Base-by-base conservation (phyloP, 2,113 vertebrate genomes). In the Theropithecus gelada region DNA sequence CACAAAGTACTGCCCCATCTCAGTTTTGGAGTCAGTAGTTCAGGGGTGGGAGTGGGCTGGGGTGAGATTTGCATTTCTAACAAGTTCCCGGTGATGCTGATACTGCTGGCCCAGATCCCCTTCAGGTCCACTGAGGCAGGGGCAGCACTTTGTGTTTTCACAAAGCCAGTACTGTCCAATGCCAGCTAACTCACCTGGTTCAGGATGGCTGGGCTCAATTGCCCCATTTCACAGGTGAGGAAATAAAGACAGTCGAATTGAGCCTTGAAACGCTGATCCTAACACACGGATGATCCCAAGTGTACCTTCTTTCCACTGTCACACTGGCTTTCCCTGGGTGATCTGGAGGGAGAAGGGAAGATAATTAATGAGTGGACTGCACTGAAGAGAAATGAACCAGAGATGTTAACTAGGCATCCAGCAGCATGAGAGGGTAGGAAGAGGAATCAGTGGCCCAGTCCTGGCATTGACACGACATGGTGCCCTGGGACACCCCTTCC, bases 211-310 rank as follows among this genome's bases (percentile, higher is more conserved):
- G 48, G 59, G 17, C 9, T 10, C 35, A 0, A 0, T 4, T 4
- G 90, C 10, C 61, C 25, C 80, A 12, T 88, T 45, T 27, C 48
- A 10, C 35, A 38, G 9, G 32, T 9, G 59, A 76, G 23, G 8
- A 87, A 32, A 17, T 32, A 25, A 38, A n/a, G 43, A 2, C 1
- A 3, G 35, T 17, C 0, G 1, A 64, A 45, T 64, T 11, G 32
- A n/a, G 86, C 45, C 20, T 16, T 64, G 75, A 75, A 32, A 73
- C 3, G 66, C 30, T 32, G 66, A n/a, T 68, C 66, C 7, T 68
- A 35, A 68, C 16, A 35, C 66, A 61, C 3, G 17, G 16, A 6
- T 45, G 27, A 25, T n/a, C 78, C 50, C 13, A 14, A 5, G 16
- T 32, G 30, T 17, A 20, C 14, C 32, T 35, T 73, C 38, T 57